Percentiles rank a stretch among this genome's conserved stretches.
phyloP scores from a whole-genome alignment of 2,888 invertebrate genomes.

The Drosophila hamatofila region DNA sequence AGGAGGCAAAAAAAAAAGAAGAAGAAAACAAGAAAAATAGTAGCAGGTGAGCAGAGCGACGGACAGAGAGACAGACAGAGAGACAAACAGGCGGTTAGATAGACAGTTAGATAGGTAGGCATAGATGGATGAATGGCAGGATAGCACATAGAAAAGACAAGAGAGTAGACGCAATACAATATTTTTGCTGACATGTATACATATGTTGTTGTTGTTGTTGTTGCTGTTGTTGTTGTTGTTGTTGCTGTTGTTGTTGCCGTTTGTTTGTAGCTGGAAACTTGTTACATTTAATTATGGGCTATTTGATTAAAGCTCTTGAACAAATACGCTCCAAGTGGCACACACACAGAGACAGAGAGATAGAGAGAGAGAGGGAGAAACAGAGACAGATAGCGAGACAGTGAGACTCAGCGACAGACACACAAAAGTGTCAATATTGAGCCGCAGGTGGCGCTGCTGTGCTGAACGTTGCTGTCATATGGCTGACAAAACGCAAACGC shows the following conservation, averaged over 20 bases:
- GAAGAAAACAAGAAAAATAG: not conserved
- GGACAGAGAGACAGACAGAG: not conserved
- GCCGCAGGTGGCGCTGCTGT: conserved; percentile 70
- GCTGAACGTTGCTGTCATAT: conserved; percentile 59
- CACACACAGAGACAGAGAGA: not conserved
- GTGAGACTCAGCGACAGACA: conserved; percentile 4
- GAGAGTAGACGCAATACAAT: conserved; percentile 4
- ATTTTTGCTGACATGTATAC: conserved; percentile 15
- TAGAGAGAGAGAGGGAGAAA: not conserved
- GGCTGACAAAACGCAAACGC: conserved; percentile 75
- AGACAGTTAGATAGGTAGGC: conserved; percentile 10
- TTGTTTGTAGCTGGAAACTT: conserved; percentile 43
- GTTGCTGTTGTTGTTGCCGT: conserved; percentile 2
- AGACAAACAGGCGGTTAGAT: not conserved
- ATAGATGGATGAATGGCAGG: conserved; percentile 14
- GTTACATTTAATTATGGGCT: conserved; percentile 69
- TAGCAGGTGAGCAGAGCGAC: not conserved
- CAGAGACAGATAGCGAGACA: not conserved
- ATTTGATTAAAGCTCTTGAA: conserved; percentile 60
- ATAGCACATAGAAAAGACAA: not conserved
- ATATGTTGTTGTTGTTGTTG: conserved; percentile 8
- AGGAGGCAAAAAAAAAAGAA: not conserved
- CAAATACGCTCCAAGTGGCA: conserved; percentile 50
- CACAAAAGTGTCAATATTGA: conserved; percentile 67
- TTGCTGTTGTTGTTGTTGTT: conserved; percentile 2